Conservation (phyloP, 1,140 invertebrate genomes). For the Battus philenor region DNA sequence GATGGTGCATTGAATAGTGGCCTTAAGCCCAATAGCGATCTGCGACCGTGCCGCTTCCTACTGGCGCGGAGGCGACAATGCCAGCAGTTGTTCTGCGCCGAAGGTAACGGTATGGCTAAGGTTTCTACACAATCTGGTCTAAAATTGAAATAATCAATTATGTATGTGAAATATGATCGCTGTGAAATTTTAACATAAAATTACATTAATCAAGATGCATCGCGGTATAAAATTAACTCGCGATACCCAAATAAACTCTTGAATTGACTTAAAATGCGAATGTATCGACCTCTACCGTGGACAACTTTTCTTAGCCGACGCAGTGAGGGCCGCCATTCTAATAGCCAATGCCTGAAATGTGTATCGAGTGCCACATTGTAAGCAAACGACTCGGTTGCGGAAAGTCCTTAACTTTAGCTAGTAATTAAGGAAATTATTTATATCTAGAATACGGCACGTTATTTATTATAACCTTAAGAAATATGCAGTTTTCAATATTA, state of each 20-base stretch:
- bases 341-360: slow-evolving; percentile 19
- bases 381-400: slow-evolving; percentile 7
- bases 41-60: slow-evolving; percentile 68
- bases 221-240: slow-evolving; percentile 1
- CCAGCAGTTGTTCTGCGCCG: slow-evolving; percentile 44
- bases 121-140: slow-evolving; percentile 50
- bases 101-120: slow-evolving; percentile 63
- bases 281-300: slow-evolving; percentile 34
- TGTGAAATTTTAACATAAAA: too few relatives aligned
- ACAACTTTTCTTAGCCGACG: slow-evolving; percentile 42
- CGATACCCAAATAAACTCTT: slow-evolving; percentile 27
- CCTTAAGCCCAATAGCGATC: slow-evolving; percentile 74
- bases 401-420: slow-evolving; percentile 4
- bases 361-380: not conserved
- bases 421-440: slow-evolving; percentile 5
- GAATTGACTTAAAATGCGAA: slow-evolving; percentile 32
- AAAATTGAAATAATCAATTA: slow-evolving; percentile 23
- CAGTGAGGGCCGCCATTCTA: slow-evolving; percentile 35
- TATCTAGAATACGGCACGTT: slow-evolving; percentile 1
- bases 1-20: slow-evolving; percentile 73
- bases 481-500: slow-evolving; percentile 14
- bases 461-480: slow-evolving; percentile 9
- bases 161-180: too few relatives aligned
- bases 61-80: slow-evolving; percentile 70
- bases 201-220: slow-evolving; percentile 13